These are phyloP conservation scores for Metridium senile DNA, from an alignment of 92 coral and sea anemone genomes.

Conservation along the genomic window DNA sequence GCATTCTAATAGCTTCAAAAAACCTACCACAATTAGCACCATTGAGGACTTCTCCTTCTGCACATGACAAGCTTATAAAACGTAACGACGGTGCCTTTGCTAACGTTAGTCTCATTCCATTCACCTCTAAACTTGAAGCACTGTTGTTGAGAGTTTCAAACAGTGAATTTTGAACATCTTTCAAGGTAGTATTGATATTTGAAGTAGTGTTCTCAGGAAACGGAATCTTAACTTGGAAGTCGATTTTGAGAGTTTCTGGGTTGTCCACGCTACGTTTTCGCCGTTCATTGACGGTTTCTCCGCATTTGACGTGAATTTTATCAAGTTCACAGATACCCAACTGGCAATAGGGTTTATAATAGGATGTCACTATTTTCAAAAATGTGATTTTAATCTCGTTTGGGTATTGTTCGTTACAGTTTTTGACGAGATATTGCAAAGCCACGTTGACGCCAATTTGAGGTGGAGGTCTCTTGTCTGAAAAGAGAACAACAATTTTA, in stretches of 20 bases:
- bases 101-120: constrained; percentile 25
- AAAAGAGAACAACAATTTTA: not conserved
- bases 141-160: constrained; percentile 29
- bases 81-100: constrained; percentile 32
- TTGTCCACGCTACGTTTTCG: constrained; percentile 21
- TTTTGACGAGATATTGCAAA: constrained; percentile 8
- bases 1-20: not conserved
- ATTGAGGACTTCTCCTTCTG: constrained; percentile 43
- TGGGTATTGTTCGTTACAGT: constrained; percentile 13
- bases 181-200: constrained; percentile 32
- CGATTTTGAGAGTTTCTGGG: not conserved
- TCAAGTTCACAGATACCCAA: constrained; percentile 14
- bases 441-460: not conserved
- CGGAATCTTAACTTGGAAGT: constrained; percentile 16
- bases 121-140: constrained; percentile 35
- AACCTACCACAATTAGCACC: constrained; percentile 56
- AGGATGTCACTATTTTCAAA: not conserved
- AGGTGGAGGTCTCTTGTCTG: not conserved
- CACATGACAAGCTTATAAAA: constrained; percentile 24
- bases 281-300: constrained; percentile 14
- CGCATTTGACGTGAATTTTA: constrained; percentile 48
- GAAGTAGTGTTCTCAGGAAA: constrained; percentile 19
- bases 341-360: not conserved
- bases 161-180: constrained; percentile 17
- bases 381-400: constrained; percentile 4